Evolutionary conservation across 2,888 invertebrate species (phyloP).

Genomic region (Thyatira batis): DNA sequence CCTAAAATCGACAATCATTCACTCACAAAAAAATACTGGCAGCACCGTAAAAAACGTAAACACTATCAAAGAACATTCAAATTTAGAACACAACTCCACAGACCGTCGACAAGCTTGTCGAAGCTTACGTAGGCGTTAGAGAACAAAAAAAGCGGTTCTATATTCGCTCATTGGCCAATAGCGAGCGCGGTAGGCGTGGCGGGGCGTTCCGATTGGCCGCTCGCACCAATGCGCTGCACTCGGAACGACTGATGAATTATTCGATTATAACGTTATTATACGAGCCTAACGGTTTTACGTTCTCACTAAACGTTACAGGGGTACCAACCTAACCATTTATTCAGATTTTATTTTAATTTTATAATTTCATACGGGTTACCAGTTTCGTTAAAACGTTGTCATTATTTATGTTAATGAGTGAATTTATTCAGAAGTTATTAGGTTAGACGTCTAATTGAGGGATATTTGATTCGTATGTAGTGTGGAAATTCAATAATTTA

Average conservation of each 20-base stretch:
- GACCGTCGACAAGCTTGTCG: constrained; percentile 33
- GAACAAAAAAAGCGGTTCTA: constrained; percentile 79
- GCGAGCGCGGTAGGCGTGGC: constrained; percentile 75
- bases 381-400: background rate
- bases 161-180: constrained; percentile 74
- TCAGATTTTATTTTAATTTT: background rate
- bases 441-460: background rate
- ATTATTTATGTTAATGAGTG: background rate
- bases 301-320: constrained; percentile 23
- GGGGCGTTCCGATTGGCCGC: constrained; percentile 61
- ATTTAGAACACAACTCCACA: constrained; percentile 19
- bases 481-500: too few species aligned
- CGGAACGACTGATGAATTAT: constrained; percentile 54
- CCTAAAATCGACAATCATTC: too few species aligned
- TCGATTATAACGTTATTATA: constrained; percentile 70
- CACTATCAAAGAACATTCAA: background rate
- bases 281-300: constrained; percentile 31
- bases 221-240: constrained; percentile 36
- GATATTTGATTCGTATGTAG: too few species aligned
- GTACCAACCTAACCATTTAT: background rate
- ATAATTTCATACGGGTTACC: background rate
- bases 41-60: constrained; percentile 11
- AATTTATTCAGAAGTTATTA: background rate
- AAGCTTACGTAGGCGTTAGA: constrained; percentile 78
- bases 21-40: background rate